Conservation (phyloP, 2,113 vertebrate species). For the Cathartes aura region DNA sequence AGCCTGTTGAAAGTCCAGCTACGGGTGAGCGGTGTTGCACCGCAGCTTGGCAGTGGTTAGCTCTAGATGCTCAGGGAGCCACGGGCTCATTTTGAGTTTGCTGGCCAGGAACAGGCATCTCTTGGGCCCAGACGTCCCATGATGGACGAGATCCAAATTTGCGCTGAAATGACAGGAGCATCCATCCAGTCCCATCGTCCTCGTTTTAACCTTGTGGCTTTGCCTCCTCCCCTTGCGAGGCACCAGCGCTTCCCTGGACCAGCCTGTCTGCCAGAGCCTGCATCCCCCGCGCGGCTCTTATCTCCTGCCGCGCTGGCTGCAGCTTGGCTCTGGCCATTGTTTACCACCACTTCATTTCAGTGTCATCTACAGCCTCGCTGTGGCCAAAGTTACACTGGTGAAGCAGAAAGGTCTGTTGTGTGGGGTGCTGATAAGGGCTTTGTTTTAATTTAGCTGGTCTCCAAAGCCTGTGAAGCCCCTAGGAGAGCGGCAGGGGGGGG, state of each 20-base stretch:
- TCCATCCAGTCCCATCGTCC: not conserved
- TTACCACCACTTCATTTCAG: not conserved
- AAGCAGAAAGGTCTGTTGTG: not conserved
- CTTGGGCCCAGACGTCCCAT: not conserved
- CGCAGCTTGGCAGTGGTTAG: not conserved
- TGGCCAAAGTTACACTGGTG: not conserved
- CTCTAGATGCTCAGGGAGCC: not conserved
- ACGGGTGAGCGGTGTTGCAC: not conserved
- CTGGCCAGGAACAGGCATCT: not conserved
- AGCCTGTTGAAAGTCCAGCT: not conserved
- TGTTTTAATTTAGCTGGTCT: not conserved
- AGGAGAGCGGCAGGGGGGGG: not conserved
- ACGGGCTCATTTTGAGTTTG: not conserved
- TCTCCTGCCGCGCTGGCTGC: not conserved
- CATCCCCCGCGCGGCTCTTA: fast-evolving
- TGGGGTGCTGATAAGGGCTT: not conserved
- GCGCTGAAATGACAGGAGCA: not conserved
- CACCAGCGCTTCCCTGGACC: not conserved
- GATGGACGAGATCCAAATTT: not conserved
- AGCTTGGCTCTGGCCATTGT: not conserved
- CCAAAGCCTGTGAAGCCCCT: not conserved
- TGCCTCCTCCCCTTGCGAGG: not conserved
- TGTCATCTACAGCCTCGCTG: not conserved
- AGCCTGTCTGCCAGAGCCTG: not conserved
- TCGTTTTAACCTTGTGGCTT: not conserved